Evolutionary conservation across 2,888 invertebrate genomes (phyloP), one percentile per base, ranked within the genome.

Genomic region (Phanerotoma sp.): DNA sequence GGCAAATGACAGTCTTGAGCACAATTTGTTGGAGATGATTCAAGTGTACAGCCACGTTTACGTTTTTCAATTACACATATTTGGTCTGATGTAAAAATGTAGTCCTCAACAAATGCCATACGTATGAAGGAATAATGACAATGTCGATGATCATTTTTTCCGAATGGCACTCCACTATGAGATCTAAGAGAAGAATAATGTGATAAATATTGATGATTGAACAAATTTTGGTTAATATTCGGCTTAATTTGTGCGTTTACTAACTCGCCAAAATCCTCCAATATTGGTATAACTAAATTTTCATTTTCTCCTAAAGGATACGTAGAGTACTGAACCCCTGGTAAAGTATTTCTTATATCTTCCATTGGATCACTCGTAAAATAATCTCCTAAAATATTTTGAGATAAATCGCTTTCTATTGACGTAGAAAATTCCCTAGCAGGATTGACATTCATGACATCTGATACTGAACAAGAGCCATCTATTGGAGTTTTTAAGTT

Each of bases 31-130:
- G 51, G 35, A 20, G 38, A n/a, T 20, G 30, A 28, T 15, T 9
- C n/a, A 18, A 11, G 7, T 18, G 18, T 22, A 25, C 32, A 42
- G 6, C 45, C 54, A 30, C 57, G 53, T 46, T 50, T 59, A 15
- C 57, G 51, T 45, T 61, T 63, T n/a, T 63, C 57, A 38, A 64
- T 59, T 5, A 64, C 58, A 60, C 63, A 64, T 10, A 64, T 28
- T 30, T 61, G 50, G 30, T 64, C 57, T 4, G 48, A 21, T 4
- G 62, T 53, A 37, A 60, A 63, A 5, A 50, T 50, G 11, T 55
- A 45, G 7, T 55, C 33, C 9, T 38, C 44, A 18, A 49, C 9
- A 18, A 62, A 54, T 46, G 44, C 48, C 13, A 37, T 51, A 16
- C 20, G 11, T 22, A 37, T 41, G 5, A 35, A 51, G 16, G 59